These are phyloP conservation scores for Seira sanloemensis DNA, from an alignment of 2,888 invertebrate species.

Conservation along the genomic window DNA sequence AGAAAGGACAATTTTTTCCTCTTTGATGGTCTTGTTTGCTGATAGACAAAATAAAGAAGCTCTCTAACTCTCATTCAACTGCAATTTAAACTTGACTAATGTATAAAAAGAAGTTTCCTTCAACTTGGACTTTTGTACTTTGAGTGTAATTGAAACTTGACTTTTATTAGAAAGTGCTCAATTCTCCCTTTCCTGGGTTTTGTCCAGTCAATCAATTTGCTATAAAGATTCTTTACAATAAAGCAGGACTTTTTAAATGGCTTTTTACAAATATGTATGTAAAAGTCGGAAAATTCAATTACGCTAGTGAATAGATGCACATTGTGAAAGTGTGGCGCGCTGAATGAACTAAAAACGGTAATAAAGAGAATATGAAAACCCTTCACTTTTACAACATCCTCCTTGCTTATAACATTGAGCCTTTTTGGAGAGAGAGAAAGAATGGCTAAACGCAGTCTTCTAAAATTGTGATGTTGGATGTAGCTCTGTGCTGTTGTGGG, in stretches of 20 bases:
- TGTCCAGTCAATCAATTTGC: neutral
- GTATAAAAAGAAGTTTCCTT: neutral
- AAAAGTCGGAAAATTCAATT: no score
- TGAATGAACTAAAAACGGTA: no score
- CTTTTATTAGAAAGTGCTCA: neutral
- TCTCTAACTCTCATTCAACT: neutral
- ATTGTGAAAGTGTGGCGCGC: no score
- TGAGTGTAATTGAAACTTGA: neutral
- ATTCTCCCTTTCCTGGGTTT: neutral
- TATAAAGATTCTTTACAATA: neutral
- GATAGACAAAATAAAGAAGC: neutral
- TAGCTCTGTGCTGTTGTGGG: no score
- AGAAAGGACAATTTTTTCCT: slow-evolving; percentile 14
- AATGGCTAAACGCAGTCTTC: no score
- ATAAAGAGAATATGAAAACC: no score
- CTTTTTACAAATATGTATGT: no score
- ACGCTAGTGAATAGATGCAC: no score
- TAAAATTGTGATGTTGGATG: no score
- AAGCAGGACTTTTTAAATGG: neutral
- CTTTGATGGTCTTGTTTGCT: neutral
- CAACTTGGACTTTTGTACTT: neutral
- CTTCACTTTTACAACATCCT: no score
- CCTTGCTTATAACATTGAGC: no score
- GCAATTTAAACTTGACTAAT: slow-evolving; percentile 7
- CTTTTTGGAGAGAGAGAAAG: no score